Evolutionary conservation across 1,140 invertebrate genomes (phyloP).

Genomic region (Drosophila oshimai): DNA sequence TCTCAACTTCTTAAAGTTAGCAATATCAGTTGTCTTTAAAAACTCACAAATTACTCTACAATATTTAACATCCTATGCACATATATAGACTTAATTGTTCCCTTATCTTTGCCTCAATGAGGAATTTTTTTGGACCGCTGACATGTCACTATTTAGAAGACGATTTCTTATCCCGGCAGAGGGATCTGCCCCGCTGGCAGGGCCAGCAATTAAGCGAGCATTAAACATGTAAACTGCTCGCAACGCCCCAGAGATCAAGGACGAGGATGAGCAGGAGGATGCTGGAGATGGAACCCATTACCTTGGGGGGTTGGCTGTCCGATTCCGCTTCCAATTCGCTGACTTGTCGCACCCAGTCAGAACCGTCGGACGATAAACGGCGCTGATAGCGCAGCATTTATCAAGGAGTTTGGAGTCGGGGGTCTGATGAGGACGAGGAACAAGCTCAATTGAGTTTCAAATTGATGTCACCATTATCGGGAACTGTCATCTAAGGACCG

Average conservation of each 20-base stretch:
- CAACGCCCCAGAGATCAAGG: constrained; percentile 61
- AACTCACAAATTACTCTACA: no score
- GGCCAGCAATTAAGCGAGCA: constrained; percentile 59
- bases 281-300: constrained; percentile 34
- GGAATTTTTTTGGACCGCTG: background rate
- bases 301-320: constrained; percentile 13
- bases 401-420: constrained; percentile 44
- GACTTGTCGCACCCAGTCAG: constrained; percentile 76
- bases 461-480: constrained; percentile 82
- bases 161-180: constrained; percentile 28
- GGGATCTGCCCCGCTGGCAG: constrained; percentile 15
- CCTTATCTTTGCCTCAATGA: background rate
- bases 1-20: no score
- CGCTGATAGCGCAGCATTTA: constrained; percentile 77
- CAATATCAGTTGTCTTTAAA: no score
- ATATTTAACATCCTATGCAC: no score
- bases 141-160: constrained; percentile 20
- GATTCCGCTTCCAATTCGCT: constrained; percentile 66
- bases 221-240: constrained; percentile 73
- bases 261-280: background rate
- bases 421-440: constrained; percentile 6
- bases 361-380: constrained; percentile 67
- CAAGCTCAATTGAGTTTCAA: constrained; percentile 81
- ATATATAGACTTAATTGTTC: background rate
- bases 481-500: constrained; percentile 71